phyloP scores from a whole-genome alignment of 2,888 invertebrate species.

The Hirudinaria manillensis region DNA sequence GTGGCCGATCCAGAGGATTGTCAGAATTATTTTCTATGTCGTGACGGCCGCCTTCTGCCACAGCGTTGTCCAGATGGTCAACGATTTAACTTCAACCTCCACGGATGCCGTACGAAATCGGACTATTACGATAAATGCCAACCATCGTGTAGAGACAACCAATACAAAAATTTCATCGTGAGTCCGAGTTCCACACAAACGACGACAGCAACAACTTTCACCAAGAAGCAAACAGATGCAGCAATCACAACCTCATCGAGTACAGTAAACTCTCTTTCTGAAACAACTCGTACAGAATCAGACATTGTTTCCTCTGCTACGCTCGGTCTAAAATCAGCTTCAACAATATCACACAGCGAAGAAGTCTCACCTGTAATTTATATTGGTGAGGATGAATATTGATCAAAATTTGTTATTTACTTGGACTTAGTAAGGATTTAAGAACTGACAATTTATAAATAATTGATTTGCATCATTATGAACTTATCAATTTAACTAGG shows the following conservation, averaged over 20 bases:
- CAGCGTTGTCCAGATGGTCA: background rate
- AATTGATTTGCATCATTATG: no score
- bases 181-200: background rate
- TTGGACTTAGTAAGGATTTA: no score
- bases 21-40: background rate
- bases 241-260: background rate
- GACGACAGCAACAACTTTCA: background rate
- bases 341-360: background rate
- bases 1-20: background rate
- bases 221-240: background rate
- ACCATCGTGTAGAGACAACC: background rate
- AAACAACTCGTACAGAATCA: background rate
- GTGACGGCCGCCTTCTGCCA: background rate
- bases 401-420: no score
- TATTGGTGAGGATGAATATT: background rate
- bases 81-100: background rate
- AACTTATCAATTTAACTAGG: no score
- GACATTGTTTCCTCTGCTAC: background rate
- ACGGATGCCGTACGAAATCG: background rate
- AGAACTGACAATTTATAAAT: no score
- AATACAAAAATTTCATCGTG: background rate
- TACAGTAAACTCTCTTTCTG: background rate
- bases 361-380: background rate
- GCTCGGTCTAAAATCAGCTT: background rate
- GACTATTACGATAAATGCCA: background rate